Base-by-base conservation (phyloP, 1,140 invertebrate species). In the Aphelinus atriplicis region DNA sequence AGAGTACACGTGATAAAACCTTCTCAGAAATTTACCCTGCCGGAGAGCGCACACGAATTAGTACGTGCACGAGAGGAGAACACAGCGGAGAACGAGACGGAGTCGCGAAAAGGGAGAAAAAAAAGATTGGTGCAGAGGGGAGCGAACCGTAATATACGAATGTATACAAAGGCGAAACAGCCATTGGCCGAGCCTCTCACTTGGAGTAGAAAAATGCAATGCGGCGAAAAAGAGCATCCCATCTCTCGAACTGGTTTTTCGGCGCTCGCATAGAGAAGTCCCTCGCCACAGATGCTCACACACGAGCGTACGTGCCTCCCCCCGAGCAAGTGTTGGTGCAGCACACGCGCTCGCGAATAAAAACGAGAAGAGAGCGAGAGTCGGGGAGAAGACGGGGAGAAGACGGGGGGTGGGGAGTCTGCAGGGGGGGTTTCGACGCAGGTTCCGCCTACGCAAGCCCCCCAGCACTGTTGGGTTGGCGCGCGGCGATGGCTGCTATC, bases 401-500 rank as follows among this genome's bases (percentile, higher is more conserved):
- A 26, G 26, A 26, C 6, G 5, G 58, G 45, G 26, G 45, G 58
- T 43, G 58, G 5, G 7, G 56, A 7, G 58, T 5, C 45, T 43
- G 3, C 10, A 3, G 26, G 45, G 4, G 56, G 56, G 56, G 56
- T 10, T 57, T 53, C 75, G 26, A 26, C 26, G 78, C 82, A 83
- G 84, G 85, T 85, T 84, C 84, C 86, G 85, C 86, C 86, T 85
- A 87, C 86, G 85, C 82, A 81, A 69, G 43, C 80, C 79, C 78
- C 81, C 82, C 82, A 26, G 26, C 26, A 26, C 26, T 26, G 26
- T 26, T 26, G 26, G 26, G 26, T 26, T 26, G 26, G 26, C 84
- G 86, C 79, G 84, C 84, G 81, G 84, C 84, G 80, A 86, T 87
- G 86, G 86, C 86, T 82, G 86, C 86, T 85, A 83, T 83, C 85